Conservation (phyloP, 53 echinoderm and acorn worm genomes). For the Arbacia lixula region DNA sequence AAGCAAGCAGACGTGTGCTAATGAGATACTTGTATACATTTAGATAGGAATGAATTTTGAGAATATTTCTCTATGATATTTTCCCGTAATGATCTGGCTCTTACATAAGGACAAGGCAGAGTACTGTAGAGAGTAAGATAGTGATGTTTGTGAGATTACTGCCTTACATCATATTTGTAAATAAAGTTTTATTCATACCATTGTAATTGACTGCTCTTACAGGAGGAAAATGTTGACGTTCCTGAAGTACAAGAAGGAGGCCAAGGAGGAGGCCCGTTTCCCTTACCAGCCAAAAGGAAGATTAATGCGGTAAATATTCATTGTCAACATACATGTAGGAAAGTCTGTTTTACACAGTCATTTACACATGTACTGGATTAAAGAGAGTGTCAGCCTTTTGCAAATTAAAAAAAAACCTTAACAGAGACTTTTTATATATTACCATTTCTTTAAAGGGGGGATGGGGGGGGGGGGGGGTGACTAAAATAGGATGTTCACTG, state of each 20-base stretch:
- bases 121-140: too few relatives aligned
- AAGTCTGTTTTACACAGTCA: conserved; percentile 11
- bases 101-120: too few relatives aligned
- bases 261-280: conserved; percentile 5
- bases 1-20: conserved; percentile 1
- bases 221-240: conserved; percentile 16
- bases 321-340: not conserved
- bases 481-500: conserved; percentile 27
- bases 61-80: too few relatives aligned
- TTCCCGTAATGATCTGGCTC: too few relatives aligned
- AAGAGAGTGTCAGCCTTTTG: not conserved
- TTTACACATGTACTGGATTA: conserved; percentile 6
- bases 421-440: conserved; percentile 17
- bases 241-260: conserved; percentile 30
- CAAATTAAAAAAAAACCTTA: not conserved
- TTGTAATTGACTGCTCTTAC: conserved; percentile 9
- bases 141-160: too few relatives aligned
- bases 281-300: conserved; percentile 7
- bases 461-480: not conserved
- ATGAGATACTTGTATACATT: too few relatives aligned
- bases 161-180: not conserved
- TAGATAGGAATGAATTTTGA: not conserved
- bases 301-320: conserved; percentile 6
- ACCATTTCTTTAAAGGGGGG: conserved; percentile 24
- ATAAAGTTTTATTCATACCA: not conserved